Percentiles rank a stretch among this genome's conserved stretches.
phyloP scores from a whole-genome alignment of 2,113 vertebrate species.

The Rhea americana region DNA sequence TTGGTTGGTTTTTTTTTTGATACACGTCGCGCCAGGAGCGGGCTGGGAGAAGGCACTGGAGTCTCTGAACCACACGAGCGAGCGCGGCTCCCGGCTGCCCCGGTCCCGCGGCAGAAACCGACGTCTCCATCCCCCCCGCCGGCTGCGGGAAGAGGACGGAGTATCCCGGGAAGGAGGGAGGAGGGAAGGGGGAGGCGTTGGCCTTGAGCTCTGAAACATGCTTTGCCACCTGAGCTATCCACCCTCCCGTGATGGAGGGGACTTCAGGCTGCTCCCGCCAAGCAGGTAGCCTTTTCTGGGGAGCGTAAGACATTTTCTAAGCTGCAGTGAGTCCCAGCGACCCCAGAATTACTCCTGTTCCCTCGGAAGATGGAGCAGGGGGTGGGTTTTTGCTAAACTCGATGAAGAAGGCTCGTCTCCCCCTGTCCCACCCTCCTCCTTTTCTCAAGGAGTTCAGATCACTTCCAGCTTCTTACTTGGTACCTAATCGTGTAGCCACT shows the following conservation, averaged over 20 bases:
- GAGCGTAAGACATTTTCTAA: not conserved
- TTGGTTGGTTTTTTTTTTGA: not conserved
- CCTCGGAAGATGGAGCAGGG: fast-evolving
- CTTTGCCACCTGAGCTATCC: not conserved
- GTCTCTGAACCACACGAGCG: not conserved
- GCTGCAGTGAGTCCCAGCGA: not conserved
- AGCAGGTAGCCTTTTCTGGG: not conserved
- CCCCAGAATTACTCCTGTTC: not conserved
- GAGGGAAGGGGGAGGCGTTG: not conserved
- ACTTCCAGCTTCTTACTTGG: not conserved
- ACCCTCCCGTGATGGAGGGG: fast-evolving
- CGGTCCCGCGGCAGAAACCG: not conserved
- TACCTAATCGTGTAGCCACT: not conserved
- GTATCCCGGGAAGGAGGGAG: not conserved
- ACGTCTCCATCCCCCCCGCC: not conserved
- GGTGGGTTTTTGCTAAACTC: not conserved
- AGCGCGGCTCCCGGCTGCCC: not conserved
- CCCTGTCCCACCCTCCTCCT: not conserved
- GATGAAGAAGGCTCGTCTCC: not conserved
- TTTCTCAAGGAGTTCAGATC: not conserved
- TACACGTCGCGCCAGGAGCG: not conserved
- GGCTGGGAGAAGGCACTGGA: not conserved
- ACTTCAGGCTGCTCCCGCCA: not conserved
- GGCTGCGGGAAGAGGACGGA: not conserved
- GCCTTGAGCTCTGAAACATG: not conserved